Percentiles rank a stretch among this genome's conserved stretches.
Conservation (phyloP, 1,140 invertebrate species). For the Rhizoglyphus robini region DNA sequence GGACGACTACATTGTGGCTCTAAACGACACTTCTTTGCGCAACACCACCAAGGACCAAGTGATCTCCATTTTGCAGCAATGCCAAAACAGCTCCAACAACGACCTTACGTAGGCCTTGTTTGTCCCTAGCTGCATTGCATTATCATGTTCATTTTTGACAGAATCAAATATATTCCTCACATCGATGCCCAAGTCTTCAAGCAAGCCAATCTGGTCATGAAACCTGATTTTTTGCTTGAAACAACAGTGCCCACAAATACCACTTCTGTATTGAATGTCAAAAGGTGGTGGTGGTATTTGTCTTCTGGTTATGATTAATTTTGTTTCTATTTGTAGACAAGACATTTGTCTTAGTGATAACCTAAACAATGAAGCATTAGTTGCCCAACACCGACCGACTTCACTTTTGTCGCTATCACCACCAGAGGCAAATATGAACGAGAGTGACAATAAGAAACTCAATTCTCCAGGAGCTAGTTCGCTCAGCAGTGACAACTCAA, state of each 20-base stretch:
- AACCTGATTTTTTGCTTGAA: background rate
- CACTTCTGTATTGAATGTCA: background rate
- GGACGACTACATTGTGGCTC: constrained; percentile 38
- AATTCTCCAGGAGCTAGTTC: background rate
- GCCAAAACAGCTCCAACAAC: constrained; percentile 41
- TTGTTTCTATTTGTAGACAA: no score
- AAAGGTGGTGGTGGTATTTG: no score
- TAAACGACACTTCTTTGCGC: constrained; percentile 51
- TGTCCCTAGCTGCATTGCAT: background rate
- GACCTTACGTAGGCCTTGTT: background rate
- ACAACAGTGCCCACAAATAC: background rate
- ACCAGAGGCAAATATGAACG: no score
- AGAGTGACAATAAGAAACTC: background rate
- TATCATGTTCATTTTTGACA: background rate
- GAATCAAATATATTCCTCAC: constrained; percentile 1
- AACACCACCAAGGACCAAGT: constrained; percentile 48
- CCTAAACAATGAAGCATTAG: background rate
- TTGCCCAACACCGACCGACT: background rate
- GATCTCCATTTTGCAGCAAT: constrained; percentile 45
- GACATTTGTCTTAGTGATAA: no score
- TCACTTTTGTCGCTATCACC: background rate
- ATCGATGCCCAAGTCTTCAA: background rate
- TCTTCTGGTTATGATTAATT: no score
- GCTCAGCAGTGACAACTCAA: background rate
- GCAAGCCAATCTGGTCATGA: background rate